A percentile compares a stretch with the other conserved stretches of the same genome.
Evolutionary conservation across 2,888 invertebrate species (phyloP).

Genomic region (Zygogramma bicolorata): DNA sequence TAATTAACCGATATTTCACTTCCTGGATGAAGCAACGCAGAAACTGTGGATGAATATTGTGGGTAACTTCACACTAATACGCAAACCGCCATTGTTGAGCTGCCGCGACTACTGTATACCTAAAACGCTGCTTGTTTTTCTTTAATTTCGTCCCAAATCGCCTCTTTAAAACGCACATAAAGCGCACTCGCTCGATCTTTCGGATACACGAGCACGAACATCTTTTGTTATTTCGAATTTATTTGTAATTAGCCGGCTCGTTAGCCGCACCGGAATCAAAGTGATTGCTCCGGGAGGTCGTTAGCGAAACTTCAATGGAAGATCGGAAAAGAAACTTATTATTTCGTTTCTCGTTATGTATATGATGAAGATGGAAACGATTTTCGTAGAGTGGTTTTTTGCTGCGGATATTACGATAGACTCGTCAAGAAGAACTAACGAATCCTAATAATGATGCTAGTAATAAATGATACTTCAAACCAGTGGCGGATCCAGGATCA

Average conservation of each 20-base stretch:
- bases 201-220: neutral
- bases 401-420: neutral
- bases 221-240: neutral
- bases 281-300: neutral
- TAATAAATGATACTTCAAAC: no score
- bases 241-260: neutral
- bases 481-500: no score
- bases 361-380: neutral
- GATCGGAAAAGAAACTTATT: neutral
- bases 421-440: no score
- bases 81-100: no score
- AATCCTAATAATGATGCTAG: no score
- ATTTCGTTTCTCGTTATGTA: neutral
- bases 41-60: no score
- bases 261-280: neutral
- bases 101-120: no score
- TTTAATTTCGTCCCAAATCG: neutral
- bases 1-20: no score
- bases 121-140: neutral
- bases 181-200: neutral
- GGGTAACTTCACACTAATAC: no score
- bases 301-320: neutral
- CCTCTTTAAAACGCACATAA: neutral
- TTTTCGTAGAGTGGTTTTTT: neutral
- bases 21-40: no score